phyloP scores from a whole-genome alignment of 2,797 vertebrate species.

The Parotocinclus haroldoi region DNA sequence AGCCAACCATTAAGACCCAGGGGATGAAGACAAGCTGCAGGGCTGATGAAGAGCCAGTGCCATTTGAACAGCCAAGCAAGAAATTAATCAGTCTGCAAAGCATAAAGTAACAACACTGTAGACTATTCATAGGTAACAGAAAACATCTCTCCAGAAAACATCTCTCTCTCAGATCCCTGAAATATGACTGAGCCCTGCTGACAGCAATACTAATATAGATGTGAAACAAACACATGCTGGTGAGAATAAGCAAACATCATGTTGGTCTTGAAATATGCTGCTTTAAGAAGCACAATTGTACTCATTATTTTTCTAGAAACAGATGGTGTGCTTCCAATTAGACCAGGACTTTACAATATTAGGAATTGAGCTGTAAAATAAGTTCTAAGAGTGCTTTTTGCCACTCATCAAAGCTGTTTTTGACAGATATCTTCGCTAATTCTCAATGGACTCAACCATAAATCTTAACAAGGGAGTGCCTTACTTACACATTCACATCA shows the following conservation, averaged over 20 bases:
- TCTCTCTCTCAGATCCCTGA: not conserved
- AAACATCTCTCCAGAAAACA: not conserved
- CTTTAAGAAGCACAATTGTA: slow-evolving; percentile 55
- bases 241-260: slow-evolving; percentile 47
- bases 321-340: slow-evolving; percentile 74
- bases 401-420: slow-evolving; percentile 50
- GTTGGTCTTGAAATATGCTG: slow-evolving; percentile 37
- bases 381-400: slow-evolving; percentile 30
- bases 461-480: slow-evolving; percentile 29
- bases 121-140: slow-evolving; percentile 26
- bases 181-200: not conserved
- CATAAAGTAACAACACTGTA: slow-evolving; percentile 8
- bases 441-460: slow-evolving; percentile 24
- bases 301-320: slow-evolving; percentile 72
- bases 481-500: not conserved
- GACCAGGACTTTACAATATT: slow-evolving; percentile 68
- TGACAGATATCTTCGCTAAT: slow-evolving; percentile 44
- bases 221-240: slow-evolving; percentile 41
- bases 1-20: slow-evolving; percentile 55
- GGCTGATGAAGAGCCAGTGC: slow-evolving; percentile 49
- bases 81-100: slow-evolving; percentile 52
- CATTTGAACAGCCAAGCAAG: slow-evolving; percentile 54
- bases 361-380: slow-evolving; percentile 51
- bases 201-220: slow-evolving; percentile 17
- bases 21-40: slow-evolving; percentile 42